Evolutionary conservation across 2,797 vertebrate species (phyloP).

Genomic region (Pteronotus mesoamericanus): DNA sequence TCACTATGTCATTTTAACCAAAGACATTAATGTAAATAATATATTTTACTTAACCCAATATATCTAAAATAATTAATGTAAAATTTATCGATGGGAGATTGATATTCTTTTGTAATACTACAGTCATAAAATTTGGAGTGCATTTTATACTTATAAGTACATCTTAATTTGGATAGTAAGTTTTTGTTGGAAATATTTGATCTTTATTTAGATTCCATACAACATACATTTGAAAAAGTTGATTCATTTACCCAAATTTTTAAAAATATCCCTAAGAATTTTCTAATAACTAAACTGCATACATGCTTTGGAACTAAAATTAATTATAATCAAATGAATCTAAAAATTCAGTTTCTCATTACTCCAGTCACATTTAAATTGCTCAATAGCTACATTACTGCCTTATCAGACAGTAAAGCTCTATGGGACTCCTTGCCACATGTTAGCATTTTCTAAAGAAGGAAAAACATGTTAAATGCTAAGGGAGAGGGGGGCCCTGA

Average conservation of each 20-base stretch:
- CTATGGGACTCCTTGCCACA: accelerated
- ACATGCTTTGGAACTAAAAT: background rate
- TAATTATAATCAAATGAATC: background rate
- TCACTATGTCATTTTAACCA: background rate
- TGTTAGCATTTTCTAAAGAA: background rate
- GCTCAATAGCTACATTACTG: too few species aligned
- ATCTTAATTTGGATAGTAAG: background rate
- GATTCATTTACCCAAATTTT: background rate
- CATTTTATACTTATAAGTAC: background rate
- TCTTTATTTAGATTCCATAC: background rate
- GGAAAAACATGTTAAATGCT: background rate
- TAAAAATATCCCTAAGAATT: background rate
- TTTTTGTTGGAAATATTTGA: background rate
- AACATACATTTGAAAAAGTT: background rate
- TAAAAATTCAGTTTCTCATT: background rate
- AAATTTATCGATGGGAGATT: background rate
- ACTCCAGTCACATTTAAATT: background rate
- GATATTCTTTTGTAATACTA: background rate
- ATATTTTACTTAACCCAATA: background rate
- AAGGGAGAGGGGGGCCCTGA: background rate
- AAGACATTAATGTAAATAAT: background rate
- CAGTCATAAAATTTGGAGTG: background rate
- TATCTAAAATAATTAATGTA: background rate
- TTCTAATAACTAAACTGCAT: background rate
- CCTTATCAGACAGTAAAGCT: accelerated